Evolutionary conservation across 2,888 invertebrate species (phyloP), one percentile per base, ranked within the genome.

Genomic region (Ornithoptera priamus): DNA sequence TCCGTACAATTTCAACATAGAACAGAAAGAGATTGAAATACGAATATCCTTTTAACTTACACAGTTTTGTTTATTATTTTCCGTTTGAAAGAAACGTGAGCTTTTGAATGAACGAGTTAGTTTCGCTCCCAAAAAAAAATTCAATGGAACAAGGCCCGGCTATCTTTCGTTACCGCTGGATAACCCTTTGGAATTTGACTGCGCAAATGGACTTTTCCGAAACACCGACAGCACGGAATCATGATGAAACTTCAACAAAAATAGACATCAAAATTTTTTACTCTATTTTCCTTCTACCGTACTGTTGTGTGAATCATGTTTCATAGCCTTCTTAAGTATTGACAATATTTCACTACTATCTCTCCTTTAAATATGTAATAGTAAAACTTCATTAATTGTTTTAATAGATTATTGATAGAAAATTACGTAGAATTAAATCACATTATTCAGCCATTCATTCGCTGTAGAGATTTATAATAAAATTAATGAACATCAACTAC

Each of bases 121-220:
- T 65, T 56, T 61, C 56, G 56, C 68, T 68, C 53, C 17, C 22
- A 60, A 69, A 68, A 57, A 57, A 57, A 57, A 62, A 57, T 18
- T 65, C 30, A 61, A 68, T 61, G 15, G 61, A 65, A 60, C 56
- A 65, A 65, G 56, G n/a, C 56, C 39, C 46, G 64, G 53, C 36
- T 62, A 65, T 65, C 69, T 69, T 69, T 65, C 65, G 65, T 69
- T 69, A 57, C 69, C 56, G 69, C 61, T 53, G 61, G 60, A 56
- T 62, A 61, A 61, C 61, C 53, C 57, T 39, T 46, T 39, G 69
- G 69, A 69, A 69, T 69, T 69, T 61, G 65, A 65, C 65, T 69
- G 56, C 24, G 53, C 65, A 64, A 69, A 69, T 64, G 65, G 64
- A 69, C 64, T 68, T 69, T 69, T 69, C 65, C 56, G 61, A 65